Base-by-base conservation (phyloP, 2,113 vertebrate species). In the Halichoerus grypus region DNA sequence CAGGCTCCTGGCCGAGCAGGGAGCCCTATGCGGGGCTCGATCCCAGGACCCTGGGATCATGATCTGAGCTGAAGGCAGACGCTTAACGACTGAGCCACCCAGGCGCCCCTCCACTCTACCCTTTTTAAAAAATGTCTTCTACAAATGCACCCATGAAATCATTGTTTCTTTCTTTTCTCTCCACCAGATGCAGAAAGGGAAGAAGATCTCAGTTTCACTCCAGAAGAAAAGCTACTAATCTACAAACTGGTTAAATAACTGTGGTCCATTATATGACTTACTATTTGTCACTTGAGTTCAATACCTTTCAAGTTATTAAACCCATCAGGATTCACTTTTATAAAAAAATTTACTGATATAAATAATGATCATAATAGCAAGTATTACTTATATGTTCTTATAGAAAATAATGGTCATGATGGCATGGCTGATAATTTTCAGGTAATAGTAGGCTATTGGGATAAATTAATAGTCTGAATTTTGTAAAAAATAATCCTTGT, bases 401-500 rank as follows among this genome's bases (percentile, higher is more conserved):
- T n/a, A 93, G 71, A 96, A 97, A 93, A 86, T 91, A 85, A 63
- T 21, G 3, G 6, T 51, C 97, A 42, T 31, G n/a, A 94, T 71
- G 11, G 49, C 31, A 91, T 55, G 33, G 13, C 36, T 93, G 42
- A 55, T 71, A 72, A 77, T 51, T 81, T 89, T 97, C 87, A 95
- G 39, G n/a, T 85, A 91, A 81, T 15, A 67, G n/a, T 86, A 91
- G n/a, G 57, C 11, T 31, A 39, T 2, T 81, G 49, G 36, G 26
- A 71, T 87, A 81, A 49, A 85, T 67, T 57, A 63, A 69, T n/a
- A 67, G 82, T 94, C 53, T 92, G 28, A 92, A 77, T 92, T 76
- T 94, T 96, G 31, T 85, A 49, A 65, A 85, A 77, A 65, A 65
- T 82, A 90, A 91, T 71, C 22, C 51, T 96, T 82, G 12, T 72